Percentiles rank a stretch among this genome's conserved stretches.
Evolutionary conservation across 2,113 vertebrate species (phyloP).

Genomic region (Pseudonaja textilis): DNA sequence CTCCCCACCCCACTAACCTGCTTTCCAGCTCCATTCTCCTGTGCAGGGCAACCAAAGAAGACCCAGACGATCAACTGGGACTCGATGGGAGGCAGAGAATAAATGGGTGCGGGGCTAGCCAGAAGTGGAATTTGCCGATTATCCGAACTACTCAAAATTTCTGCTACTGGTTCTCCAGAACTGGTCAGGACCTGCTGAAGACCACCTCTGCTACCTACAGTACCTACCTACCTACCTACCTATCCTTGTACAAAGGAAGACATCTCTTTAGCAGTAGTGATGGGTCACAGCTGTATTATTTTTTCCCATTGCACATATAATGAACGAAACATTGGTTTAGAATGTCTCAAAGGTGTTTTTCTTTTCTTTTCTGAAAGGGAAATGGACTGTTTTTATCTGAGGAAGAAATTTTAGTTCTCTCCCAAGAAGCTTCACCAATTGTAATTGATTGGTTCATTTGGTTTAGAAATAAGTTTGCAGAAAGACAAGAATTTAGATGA

Average conservation of each 20-base stretch:
- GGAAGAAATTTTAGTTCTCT: background rate
- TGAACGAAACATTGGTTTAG: background rate
- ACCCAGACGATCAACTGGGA: no score
- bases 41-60: no score
- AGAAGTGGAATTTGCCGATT: no score
- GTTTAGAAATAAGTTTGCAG: background rate
- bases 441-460: background rate
- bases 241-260: background rate
- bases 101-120: accelerated
- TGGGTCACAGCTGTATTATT: background rate
- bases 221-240: no score
- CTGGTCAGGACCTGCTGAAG: no score
- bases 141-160: no score
- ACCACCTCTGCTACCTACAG: no score
- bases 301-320: background rate
- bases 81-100: no score
- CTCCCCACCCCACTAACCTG: no score
- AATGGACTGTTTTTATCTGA: background rate
- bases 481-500: background rate
- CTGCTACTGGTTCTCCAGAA: no score
- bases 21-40: no score
- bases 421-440: background rate
- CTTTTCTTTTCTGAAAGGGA: background rate
- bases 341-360: background rate
- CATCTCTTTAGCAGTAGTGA: background rate